phyloP scores from a whole-genome alignment of 2,797 vertebrate species.

The Parambassis ranga region DNA sequence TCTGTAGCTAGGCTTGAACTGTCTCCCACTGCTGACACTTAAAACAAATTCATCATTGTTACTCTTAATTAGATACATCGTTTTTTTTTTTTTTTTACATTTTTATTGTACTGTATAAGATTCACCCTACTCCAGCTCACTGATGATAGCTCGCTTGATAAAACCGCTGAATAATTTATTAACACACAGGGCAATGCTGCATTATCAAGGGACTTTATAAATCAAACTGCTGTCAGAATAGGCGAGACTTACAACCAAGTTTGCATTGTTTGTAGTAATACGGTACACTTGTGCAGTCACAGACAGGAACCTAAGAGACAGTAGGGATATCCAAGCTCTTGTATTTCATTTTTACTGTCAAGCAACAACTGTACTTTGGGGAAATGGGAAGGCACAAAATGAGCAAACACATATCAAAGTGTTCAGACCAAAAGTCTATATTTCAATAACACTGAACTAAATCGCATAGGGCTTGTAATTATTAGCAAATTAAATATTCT shows the following conservation, averaged over 20 bases:
- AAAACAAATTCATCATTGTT: not conserved
- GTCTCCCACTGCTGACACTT: slow-evolving; percentile 72
- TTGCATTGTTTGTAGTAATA: slow-evolving; percentile 47
- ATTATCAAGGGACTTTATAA: slow-evolving; percentile 36
- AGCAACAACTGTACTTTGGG: slow-evolving; percentile 31
- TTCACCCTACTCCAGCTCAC: not conserved
- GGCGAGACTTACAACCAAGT: slow-evolving; percentile 38
- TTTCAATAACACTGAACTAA: not conserved
- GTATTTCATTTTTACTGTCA: slow-evolving; percentile 43
- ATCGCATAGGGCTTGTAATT: not conserved
- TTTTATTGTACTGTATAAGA: slow-evolving; percentile 12
- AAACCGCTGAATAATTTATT: slow-evolving; percentile 52
- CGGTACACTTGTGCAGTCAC: slow-evolving; percentile 24
- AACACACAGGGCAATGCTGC: slow-evolving; percentile 33
- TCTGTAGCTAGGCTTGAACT: slow-evolving; percentile 77
- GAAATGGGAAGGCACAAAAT: slow-evolving; percentile 6
- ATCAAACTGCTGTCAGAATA: slow-evolving; percentile 62
- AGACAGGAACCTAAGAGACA: slow-evolving; percentile 37
- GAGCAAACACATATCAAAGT: slow-evolving; percentile 14
- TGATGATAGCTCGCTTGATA: slow-evolving; percentile 27
- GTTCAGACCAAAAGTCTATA: not conserved
- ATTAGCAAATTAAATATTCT: not conserved
- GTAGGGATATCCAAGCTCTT: slow-evolving; percentile 30
- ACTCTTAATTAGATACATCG: slow-evolving; percentile 1
- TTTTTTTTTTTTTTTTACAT: slow-evolving; percentile 12